These are phyloP conservation scores for Okapia johnstoni DNA, from an alignment of 2,113 vertebrate genomes.

Conservation along the genomic window DNA sequence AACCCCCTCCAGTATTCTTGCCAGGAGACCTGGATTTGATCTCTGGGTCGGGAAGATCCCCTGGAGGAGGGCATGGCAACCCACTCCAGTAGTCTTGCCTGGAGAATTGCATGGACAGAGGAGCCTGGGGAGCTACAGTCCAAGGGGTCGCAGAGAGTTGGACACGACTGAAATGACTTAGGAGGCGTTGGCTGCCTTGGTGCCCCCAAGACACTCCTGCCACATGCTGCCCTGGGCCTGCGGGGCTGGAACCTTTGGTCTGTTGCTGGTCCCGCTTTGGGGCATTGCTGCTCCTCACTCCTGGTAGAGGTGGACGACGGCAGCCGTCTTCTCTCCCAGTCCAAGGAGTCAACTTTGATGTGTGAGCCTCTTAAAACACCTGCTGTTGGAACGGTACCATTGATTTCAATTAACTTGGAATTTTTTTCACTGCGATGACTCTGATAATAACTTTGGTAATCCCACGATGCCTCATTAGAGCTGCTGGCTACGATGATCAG, in stretches of 20 bases:
- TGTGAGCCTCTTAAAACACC: constrained; percentile 73
- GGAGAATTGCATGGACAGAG: neutral
- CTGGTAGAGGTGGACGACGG: constrained; percentile 41
- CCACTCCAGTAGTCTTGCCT: neutral
- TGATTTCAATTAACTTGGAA: constrained; percentile 79
- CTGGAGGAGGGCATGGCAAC: neutral
- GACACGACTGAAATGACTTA: neutral
- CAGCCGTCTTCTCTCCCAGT: constrained; percentile 47
- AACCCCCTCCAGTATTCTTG: neutral
- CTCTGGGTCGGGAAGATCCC: neutral
- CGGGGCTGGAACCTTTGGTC: fast-evolving
- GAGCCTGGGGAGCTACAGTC: neutral
- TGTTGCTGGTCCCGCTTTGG: fast-evolving
- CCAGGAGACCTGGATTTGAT: neutral
- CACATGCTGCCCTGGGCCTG: neutral
- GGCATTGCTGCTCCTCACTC: neutral
- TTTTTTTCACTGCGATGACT: constrained; percentile 72
- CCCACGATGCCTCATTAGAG: constrained; percentile 81
- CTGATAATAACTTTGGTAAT: constrained; percentile 78
- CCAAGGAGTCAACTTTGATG: constrained; percentile 70
- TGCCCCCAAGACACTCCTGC: fast-evolving
- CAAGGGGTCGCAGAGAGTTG: neutral
- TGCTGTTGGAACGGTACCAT: constrained; percentile 71
- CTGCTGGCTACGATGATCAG: constrained; percentile 73
- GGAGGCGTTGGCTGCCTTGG: fast-evolving